Evolutionary conservation across 2,888 invertebrate genomes (phyloP), one percentile per base, ranked within the genome.

Genomic region (Crematogaster levior): DNA sequence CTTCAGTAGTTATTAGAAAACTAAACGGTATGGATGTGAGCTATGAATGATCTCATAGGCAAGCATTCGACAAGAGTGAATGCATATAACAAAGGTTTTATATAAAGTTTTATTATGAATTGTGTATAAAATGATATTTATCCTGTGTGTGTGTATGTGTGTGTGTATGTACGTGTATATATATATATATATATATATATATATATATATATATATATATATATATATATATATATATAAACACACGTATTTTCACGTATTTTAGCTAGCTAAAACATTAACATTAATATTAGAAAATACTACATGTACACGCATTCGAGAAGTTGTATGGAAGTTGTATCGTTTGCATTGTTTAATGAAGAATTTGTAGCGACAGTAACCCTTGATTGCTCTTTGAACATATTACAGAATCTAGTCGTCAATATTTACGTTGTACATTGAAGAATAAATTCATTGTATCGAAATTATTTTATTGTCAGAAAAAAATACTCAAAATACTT

Each of bases 231-330:
- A 18, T 18, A 46, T 48, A 48, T 7, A 48, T 48, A n/a, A 1
- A 56, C 27, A 56, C 18, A 81, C 66, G 86, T 63, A 83, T 83
- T 80, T 80, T 80, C 18, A 53, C 65, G 74, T 84, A n/a, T n/a
- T n/a, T n/a, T n/a, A n/a, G n/a, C n/a, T 86, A 86, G 77, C 74
- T 86, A 82, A 84, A 89, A n/a, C n/a, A n/a, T n/a, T n/a, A 86
- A 89, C 84, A 88, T 86, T 88, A 89, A 80, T 86, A 81, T 89
- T 89, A 89, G 81, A 87, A 87, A 89, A 87, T 85, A 79, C 37
- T 87, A 82, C 85, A 82, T 74, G 60, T 82, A 66, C 48, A 65
- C 53, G 56, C 58, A 81, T 65, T 83, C 73, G 82, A 88, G 83
- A 85, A 86, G n/a, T n/a, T n/a, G n/a, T 87, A 84, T 81, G 82